A percentile compares a stretch with the other conserved stretches of the same genome.
These are phyloP conservation scores for Serrognathus titanus DNA, from an alignment of 2,888 invertebrate genomes.

Conservation along the genomic window DNA sequence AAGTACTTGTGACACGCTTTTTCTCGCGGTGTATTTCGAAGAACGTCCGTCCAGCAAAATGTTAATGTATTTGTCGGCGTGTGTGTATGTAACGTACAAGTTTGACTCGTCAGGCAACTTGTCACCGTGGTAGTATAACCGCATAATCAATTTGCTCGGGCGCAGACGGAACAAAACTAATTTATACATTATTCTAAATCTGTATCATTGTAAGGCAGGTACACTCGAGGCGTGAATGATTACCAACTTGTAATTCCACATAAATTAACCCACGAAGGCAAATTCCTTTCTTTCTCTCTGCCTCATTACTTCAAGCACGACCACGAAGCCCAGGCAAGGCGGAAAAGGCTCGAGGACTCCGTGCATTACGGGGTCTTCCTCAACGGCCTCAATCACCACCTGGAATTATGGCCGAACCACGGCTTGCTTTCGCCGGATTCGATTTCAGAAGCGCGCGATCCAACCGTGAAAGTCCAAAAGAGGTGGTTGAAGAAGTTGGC, in stretches of 20 bases:
- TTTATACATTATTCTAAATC: slow-evolving; percentile 3
- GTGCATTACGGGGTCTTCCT: slow-evolving; percentile 42
- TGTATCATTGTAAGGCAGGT: slow-evolving; percentile 44
- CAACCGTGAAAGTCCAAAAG: slow-evolving; percentile 34
- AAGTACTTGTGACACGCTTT: slow-evolving; percentile 4
- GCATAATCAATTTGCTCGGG: no score
- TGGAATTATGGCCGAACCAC: slow-evolving; percentile 53
- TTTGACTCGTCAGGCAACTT: no score
- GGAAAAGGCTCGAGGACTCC: slow-evolving; percentile 31
- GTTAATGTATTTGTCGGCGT: no score
- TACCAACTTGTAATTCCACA: slow-evolving; percentile 52
- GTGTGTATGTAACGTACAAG: no score
- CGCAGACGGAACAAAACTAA: neutral
- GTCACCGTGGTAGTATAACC: no score
- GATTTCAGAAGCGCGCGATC: slow-evolving; percentile 39
- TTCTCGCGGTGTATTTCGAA: no score
- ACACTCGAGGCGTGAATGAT: slow-evolving; percentile 49
- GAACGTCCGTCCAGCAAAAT: no score
- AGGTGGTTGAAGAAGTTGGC: slow-evolving; percentile 33
- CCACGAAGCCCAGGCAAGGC: slow-evolving; percentile 25
- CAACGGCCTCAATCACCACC: slow-evolving; percentile 36
- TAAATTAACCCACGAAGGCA: slow-evolving; percentile 46
- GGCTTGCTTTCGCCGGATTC: slow-evolving; percentile 50
- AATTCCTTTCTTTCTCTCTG: slow-evolving; percentile 48
- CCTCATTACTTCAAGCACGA: slow-evolving; percentile 49